Percentiles rank a stretch among this genome's conserved stretches.
Conservation (phyloP, 2,113 vertebrate species). For the Crotalus helleri region DNA sequence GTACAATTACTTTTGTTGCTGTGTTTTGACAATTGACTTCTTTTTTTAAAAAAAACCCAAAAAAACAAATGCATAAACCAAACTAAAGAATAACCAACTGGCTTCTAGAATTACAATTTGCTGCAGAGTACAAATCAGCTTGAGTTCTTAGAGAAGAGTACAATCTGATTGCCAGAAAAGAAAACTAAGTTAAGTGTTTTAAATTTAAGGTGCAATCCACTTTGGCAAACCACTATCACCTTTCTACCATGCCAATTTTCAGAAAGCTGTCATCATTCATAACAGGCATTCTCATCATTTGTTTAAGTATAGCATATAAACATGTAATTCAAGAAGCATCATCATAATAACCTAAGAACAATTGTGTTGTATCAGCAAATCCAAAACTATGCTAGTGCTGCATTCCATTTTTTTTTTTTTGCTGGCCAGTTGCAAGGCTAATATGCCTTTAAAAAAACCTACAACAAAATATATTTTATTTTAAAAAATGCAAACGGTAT, state of each 20-base stretch:
- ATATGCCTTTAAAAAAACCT: background rate
- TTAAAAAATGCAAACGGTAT: background rate
- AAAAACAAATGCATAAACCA: background rate
- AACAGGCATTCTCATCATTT: background rate
- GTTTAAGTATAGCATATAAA: background rate
- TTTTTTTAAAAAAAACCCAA: background rate
- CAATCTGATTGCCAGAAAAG: background rate
- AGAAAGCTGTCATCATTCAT: background rate
- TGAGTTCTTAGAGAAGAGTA: background rate
- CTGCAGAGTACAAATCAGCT: background rate
- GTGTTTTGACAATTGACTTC: background rate
- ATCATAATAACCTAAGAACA: background rate
- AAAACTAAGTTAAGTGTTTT: background rate
- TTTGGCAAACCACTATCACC: background rate
- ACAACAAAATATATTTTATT: background rate
- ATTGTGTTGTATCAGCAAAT: background rate
- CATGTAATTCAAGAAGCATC: background rate
- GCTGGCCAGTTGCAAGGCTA: background rate
- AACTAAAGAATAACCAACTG: background rate
- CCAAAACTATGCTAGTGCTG: background rate
- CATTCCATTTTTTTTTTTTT: background rate
- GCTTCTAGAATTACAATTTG: background rate
- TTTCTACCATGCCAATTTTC: background rate
- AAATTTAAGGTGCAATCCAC: background rate
- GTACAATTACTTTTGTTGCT: background rate